A percentile compares a stretch with the other conserved stretches of the same genome.
Evolutionary conservation across 2,888 invertebrate species (phyloP).

Genomic region (Yponomeuta sedellus): DNA sequence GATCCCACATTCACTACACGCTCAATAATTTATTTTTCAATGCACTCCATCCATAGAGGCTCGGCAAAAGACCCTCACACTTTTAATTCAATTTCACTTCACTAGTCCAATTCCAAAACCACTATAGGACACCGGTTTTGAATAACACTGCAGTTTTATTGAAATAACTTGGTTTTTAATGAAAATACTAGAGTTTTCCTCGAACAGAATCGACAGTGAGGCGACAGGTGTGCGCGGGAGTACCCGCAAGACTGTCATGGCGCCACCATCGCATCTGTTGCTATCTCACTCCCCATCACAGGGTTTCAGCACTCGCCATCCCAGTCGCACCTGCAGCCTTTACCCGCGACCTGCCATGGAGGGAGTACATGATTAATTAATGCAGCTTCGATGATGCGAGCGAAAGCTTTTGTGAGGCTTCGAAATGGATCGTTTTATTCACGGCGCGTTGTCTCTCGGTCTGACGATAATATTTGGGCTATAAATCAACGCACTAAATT

Average conservation of each 20-base stretch:
- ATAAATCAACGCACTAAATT: too few relatives aligned
- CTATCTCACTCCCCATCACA: constrained; percentile 18
- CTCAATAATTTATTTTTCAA: constrained; percentile 9
- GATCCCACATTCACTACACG: constrained; percentile 4
- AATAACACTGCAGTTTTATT: neutral
- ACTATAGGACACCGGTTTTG: neutral
- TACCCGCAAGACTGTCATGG: constrained; percentile 15
- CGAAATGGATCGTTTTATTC: constrained; percentile 1
- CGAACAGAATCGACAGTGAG: neutral
- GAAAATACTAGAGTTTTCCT: neutral
- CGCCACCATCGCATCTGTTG: constrained; percentile 16
- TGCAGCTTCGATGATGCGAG: constrained; percentile 16
- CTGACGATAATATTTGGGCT: too few relatives aligned
- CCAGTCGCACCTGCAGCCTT: constrained; percentile 15
- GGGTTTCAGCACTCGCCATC: constrained; percentile 15
- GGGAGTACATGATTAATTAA: constrained; percentile 16
- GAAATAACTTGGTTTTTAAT: neutral
- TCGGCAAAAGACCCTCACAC: constrained; percentile 3
- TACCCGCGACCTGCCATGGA: constrained; percentile 15
- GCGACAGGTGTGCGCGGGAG: constrained; percentile 7
- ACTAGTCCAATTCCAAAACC: neutral
- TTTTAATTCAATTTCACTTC: neutral
- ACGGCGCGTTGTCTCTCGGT: neutral
- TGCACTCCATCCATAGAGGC: constrained; percentile 1
- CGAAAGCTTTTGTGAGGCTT: constrained; percentile 13